phyloP scores from a whole-genome alignment of 2,888 invertebrate genomes.

The Polyploca ridens region DNA sequence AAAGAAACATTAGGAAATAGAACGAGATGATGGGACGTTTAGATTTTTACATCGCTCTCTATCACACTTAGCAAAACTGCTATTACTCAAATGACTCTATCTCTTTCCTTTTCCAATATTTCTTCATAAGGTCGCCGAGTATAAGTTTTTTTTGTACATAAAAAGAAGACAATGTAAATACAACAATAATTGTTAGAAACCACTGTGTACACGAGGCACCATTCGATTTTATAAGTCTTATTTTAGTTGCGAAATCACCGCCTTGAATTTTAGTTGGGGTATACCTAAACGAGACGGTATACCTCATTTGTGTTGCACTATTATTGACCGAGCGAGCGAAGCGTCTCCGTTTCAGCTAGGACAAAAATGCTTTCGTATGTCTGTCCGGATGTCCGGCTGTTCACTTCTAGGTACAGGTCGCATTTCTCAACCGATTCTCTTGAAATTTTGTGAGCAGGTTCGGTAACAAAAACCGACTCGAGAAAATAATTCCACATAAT shows the following conservation, averaged over 20 bases:
- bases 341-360: too few relatives aligned
- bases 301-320: too few relatives aligned
- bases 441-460: too few relatives aligned
- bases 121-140: not conserved
- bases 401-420: too few relatives aligned
- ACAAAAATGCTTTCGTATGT: too few relatives aligned
- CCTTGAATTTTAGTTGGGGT: not conserved
- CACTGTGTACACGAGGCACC: not conserved
- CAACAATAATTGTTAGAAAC: not conserved
- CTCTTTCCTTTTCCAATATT: not conserved
- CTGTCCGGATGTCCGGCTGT: too few relatives aligned
- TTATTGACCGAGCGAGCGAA: too few relatives aligned
- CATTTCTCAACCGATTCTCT: too few relatives aligned
- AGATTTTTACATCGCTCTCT: not conserved
- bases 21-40: not conserved
- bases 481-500: too few relatives aligned
- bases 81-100: not conserved
- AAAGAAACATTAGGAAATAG: not conserved
- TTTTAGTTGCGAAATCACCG: not conserved
- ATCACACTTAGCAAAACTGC: not conserved
- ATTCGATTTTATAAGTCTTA: not conserved
- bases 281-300: not conserved
- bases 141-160: not conserved
- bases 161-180: slow-evolving; percentile 1
- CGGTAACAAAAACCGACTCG: too few relatives aligned